A percentile compares a stretch with the other conserved stretches of the same genome.
phyloP scores from a whole-genome alignment of 2,888 invertebrate genomes.

The Mimachlamys varia region DNA sequence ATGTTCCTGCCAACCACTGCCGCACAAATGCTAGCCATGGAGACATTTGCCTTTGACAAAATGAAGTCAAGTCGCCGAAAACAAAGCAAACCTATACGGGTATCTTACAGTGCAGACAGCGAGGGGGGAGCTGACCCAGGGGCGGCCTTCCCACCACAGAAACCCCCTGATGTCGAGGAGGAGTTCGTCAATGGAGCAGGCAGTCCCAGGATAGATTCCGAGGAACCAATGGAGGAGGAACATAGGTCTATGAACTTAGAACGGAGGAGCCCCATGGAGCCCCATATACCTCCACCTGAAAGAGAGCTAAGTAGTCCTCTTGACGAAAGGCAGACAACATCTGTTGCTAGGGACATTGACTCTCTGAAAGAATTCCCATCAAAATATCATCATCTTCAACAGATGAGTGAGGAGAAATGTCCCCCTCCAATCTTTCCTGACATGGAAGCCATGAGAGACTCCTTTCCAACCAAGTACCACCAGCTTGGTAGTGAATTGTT shows the following conservation, averaged over 20 bases:
- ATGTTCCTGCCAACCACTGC: constrained; percentile 49
- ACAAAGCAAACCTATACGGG: constrained; percentile 77
- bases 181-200: constrained; percentile 59
- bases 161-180: constrained; percentile 51
- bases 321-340: constrained; percentile 38
- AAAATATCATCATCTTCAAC: constrained; percentile 24
- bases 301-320: constrained; percentile 38
- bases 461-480: constrained; percentile 84
- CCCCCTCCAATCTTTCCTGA: constrained; percentile 44
- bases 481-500: constrained; percentile 92
- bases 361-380: constrained; percentile 13
- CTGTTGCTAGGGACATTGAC: constrained; percentile 10
- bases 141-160: constrained; percentile 53
- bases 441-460: constrained; percentile 47
- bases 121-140: constrained; percentile 53
- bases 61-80: constrained; percentile 77
- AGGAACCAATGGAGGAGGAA: constrained; percentile 45
- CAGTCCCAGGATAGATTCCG: constrained; percentile 25
- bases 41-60: constrained; percentile 59
- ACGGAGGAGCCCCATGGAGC: neutral
- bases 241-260: neutral
- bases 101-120: constrained; percentile 63
- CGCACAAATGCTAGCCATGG: constrained; percentile 60
- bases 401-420: constrained; percentile 37
- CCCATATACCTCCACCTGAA: neutral